Evolutionary conservation across 2,113 vertebrate genomes (phyloP).

Genomic region (Ailuropoda melanoleuca): DNA sequence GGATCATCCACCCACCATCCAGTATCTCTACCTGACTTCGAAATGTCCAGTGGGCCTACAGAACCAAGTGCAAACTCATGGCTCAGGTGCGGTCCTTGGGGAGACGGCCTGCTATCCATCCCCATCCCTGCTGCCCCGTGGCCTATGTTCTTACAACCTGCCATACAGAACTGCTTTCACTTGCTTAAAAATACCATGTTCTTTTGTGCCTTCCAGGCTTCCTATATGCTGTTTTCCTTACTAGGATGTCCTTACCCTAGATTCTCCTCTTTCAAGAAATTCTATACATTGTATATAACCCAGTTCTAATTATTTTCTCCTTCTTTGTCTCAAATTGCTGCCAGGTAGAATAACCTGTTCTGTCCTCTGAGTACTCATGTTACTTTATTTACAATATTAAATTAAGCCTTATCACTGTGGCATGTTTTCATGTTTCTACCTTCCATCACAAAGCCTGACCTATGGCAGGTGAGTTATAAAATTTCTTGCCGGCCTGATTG

Average conservation of each 20-base stretch:
- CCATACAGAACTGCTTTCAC: not conserved
- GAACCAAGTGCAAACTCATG: not conserved
- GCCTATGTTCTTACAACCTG: not conserved
- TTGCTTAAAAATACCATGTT: not conserved
- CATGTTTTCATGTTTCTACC: not conserved
- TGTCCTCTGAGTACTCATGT: not conserved
- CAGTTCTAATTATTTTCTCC: constrained; percentile 14
- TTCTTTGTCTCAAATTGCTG: not conserved
- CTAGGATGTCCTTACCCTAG: not conserved
- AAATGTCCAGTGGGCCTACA: not conserved
- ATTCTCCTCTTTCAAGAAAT: constrained; percentile 26
- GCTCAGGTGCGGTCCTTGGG: not conserved
- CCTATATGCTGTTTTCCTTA: not conserved
- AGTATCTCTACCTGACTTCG: not conserved
- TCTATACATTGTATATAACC: not conserved
- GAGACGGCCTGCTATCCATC: not conserved
- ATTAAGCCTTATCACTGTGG: constrained; percentile 30
- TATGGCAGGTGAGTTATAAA: constrained; percentile 29
- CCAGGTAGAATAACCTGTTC: constrained; percentile 28
- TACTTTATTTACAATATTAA: constrained; percentile 51
- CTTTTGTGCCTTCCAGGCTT: not conserved
- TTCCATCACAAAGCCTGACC: constrained; percentile 41
- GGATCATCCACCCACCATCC: not conserved
- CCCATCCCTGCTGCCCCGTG: fast-evolving
- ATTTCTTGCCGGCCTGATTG: not conserved